Base-by-base conservation (phyloP, 2,113 vertebrate species). In the Calidris pugnax region DNA sequence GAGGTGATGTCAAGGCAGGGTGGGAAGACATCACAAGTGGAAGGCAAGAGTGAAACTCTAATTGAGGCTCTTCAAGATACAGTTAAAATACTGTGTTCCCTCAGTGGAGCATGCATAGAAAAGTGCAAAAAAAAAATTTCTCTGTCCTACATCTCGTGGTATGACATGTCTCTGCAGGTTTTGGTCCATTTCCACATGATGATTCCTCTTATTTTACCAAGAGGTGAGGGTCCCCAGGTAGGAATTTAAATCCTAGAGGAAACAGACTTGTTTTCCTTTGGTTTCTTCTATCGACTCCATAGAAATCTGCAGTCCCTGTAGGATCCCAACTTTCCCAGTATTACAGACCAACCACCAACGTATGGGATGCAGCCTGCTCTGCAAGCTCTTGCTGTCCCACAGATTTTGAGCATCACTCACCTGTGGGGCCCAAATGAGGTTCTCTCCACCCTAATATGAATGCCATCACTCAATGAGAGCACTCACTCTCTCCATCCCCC, bases 41-140 rank as follows among this genome's bases (percentile, higher is more conserved):
- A 95, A 92, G 66, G 27, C 53, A 85, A 64, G 72, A 94, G 24
- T 59, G 84, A 95, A 95, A 89, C 66, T 85, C 68, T 53, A 60
- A 39, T 32, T 89, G 47, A 76, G 51, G 33, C 10, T 85, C 47
- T 47, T 35, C n/a, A 26, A 91, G 28, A 23, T 37, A 24, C 26
- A 50, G 28, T 79, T 48, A 83, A 92, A 89, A 66, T 57, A 39
- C 12, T 18, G 20, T 33, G 45, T 32, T 20, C 18, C 62, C n/a
- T 83, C 55, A 50, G 28, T 10, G 62, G 32, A 75, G 14, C 83
- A 53, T 6, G 64, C 20, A 24, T 0, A 0, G 48, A 47, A 90
- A 68, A 87, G 41, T 0, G 4, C 37, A 75, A 56, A 33, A 67
- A 37, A 37, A 48, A 48, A 48, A 47, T 11, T 62, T 89, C 51